phyloP scores from a whole-genome alignment of 2,113 vertebrate species.

The Pseudopipra pipra region DNA sequence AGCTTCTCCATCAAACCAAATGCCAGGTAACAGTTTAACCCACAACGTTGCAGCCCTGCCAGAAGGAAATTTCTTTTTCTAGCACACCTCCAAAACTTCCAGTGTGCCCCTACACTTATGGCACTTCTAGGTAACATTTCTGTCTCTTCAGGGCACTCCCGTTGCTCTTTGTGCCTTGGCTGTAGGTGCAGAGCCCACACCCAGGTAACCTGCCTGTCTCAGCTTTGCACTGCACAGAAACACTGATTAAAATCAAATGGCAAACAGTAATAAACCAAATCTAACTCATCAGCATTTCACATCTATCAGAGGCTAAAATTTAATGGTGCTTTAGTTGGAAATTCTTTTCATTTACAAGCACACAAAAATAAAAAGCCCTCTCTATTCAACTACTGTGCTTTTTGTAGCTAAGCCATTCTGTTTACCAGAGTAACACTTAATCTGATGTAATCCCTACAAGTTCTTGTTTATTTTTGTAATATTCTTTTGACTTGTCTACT shows the following conservation, averaged over 20 bases:
- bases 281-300: conserved; percentile 45
- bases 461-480: conserved; percentile 14
- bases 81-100: not conserved
- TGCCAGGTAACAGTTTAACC: not conserved
- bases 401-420: not conserved
- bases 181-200: not conserved
- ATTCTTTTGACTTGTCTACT: not conserved
- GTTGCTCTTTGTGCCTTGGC: not conserved
- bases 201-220: not conserved
- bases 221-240: not conserved
- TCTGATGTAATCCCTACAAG: not conserved
- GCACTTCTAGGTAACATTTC: not conserved
- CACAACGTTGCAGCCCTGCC: not conserved
- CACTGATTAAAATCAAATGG: conserved; percentile 58
- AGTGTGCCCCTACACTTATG: too few relatives aligned
- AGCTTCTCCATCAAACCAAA: not conserved
- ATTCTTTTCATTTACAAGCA: conserved; percentile 13
- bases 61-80: not conserved
- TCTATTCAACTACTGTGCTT: not conserved
- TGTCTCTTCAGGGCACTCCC: not conserved
- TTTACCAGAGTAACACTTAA: not conserved
- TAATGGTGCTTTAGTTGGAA: conserved; percentile 24
- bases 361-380: not conserved
- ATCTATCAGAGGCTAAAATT: conserved; percentile 60
- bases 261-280: conserved; percentile 43